phyloP scores from a whole-genome alignment of 2,113 vertebrate genomes.

The Rissa tridactyla region DNA sequence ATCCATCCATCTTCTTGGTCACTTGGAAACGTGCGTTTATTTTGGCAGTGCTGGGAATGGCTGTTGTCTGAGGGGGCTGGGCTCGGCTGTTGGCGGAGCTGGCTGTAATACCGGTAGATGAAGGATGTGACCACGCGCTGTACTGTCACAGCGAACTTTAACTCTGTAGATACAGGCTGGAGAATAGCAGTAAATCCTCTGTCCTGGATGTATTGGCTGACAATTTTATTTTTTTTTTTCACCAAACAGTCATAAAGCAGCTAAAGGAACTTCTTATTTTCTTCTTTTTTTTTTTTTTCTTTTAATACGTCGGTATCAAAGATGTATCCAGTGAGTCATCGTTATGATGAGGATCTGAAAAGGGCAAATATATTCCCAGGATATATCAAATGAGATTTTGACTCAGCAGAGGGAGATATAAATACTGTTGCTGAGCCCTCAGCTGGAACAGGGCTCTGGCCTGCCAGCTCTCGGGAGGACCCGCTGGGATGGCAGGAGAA shows the following conservation, averaged over 20 bases:
- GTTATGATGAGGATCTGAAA: constrained; percentile 6
- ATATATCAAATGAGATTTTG: background rate
- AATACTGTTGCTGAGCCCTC: background rate
- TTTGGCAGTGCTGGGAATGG: background rate
- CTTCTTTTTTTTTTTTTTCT: background rate
- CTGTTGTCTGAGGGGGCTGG: background rate
- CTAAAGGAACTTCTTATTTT: background rate
- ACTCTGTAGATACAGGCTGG: background rate
- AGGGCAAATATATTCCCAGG: constrained; percentile 21
- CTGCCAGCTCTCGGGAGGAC: background rate
- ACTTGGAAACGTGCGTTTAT: background rate
- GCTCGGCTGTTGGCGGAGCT: background rate
- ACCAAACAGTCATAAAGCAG: background rate
- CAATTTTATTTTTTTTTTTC: background rate
- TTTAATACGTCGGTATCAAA: background rate
- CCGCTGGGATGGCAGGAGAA: fast-evolving
- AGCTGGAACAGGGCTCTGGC: background rate
- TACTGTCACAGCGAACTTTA: background rate
- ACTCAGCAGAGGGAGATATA: background rate
- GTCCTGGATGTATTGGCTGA: background rate
- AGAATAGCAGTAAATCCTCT: background rate
- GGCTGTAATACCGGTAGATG: background rate
- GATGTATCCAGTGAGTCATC: constrained; percentile 15
- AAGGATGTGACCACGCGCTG: background rate
- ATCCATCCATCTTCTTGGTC: background rate